Conservation (phyloP, 2,888 invertebrate genomes). For the Sarcophaga subvicina region DNA sequence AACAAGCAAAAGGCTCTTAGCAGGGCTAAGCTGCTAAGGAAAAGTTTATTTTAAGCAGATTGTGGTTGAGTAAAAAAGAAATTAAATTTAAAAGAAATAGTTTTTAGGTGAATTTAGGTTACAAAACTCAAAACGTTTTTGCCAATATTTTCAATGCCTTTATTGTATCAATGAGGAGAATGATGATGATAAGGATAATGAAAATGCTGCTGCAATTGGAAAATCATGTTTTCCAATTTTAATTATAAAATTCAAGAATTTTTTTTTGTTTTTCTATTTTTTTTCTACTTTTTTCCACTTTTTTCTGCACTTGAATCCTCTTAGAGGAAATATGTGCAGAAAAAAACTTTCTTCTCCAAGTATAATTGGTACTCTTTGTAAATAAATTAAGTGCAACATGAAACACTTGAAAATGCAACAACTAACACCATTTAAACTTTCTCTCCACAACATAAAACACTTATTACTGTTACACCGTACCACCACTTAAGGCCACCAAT, state of each 20-base stretch:
- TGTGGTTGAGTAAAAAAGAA: slow-evolving; percentile 33
- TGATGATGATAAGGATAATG: background rate
- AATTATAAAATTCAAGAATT: background rate
- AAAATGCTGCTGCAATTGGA: background rate
- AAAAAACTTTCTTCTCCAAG: slow-evolving; percentile 35
- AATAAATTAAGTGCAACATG: slow-evolving; percentile 65
- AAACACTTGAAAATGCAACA: slow-evolving; percentile 66
- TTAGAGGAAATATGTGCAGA: background rate
- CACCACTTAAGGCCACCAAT: background rate
- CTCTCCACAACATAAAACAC: slow-evolving; percentile 41
- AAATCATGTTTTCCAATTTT: background rate
- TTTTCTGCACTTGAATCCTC: no score
- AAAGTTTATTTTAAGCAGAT: slow-evolving; percentile 30
- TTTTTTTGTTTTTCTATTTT: background rate
- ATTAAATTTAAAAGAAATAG: slow-evolving; percentile 1
- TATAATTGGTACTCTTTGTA: slow-evolving; percentile 60
- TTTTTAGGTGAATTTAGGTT: background rate
- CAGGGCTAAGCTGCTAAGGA: background rate
- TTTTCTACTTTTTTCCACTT: no score
- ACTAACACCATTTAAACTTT: slow-evolving; percentile 66
- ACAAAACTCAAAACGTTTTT: background rate
- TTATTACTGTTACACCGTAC: slow-evolving; percentile 5
- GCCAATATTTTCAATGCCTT: background rate
- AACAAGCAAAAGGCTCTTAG: background rate
- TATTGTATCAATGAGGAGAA: background rate